Base-by-base conservation (phyloP, 1,140 invertebrate genomes). In the Aphelenchoides fujianensis region DNA sequence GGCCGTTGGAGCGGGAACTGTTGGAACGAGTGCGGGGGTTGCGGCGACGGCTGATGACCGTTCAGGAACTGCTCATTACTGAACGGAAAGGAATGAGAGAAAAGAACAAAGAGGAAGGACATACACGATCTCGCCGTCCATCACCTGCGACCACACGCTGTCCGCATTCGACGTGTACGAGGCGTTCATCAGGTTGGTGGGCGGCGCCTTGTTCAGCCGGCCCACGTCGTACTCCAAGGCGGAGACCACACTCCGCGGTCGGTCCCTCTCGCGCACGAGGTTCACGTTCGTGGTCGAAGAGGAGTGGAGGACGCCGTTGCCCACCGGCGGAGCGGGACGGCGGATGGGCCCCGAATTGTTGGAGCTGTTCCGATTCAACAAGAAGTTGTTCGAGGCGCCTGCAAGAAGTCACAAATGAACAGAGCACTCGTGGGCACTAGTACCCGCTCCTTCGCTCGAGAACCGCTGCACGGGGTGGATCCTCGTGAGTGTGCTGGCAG, bases 391-490 rank as follows among this genome's bases (percentile, higher is more conserved):
- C 12, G 12, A 3, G 16, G 31, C 23, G 5, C 62, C 34, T 52
- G 16, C 19, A 66, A 48, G n/a, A n/a, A n/a, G n/a, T n/a, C n/a
- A 66, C 3, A 66, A 66, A 7, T 54, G 62, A 61, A 12, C 57
- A 53, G n/a, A n/a, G 5, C 52, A 66, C 61, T 67, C 61, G 16
- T 66, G 30, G 61, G 7, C 52, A 55, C 16, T 7, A 64, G n/a
- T n/a, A 0, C 2, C 53, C 1, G 68, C 3, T 61, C 76, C 76
- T 80, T 78, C 76, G 53, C 78, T 81, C 1, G 72, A 78, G 32
- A 79, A 78, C 52, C 76, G 41, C 30, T 78, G 76, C 53, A 78
- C 72, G 7, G 76, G 76, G 48, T 78, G 78, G 27, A 78, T 79
- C 61, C 34, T 12, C 67, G 69, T 74, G 37, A 30, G 28, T 66